Evolutionary conservation across 2,113 vertebrate genomes (phyloP).

Genomic region (Pogona vitticeps): DNA sequence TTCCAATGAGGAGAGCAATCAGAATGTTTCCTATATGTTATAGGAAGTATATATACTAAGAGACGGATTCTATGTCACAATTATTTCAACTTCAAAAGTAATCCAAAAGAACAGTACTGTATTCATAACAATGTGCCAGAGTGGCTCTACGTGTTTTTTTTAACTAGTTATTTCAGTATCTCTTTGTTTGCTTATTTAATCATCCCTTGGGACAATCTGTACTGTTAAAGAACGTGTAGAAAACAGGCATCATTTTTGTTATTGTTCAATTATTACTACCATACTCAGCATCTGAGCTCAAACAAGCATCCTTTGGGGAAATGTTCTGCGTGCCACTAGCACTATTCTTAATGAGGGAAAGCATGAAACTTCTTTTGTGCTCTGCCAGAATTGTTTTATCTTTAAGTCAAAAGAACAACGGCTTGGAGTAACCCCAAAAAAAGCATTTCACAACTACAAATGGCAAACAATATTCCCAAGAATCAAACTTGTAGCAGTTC

Average conservation of each 20-base stretch:
- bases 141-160: constrained; percentile 43
- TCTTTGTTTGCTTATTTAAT: constrained; percentile 72
- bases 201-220: constrained; percentile 71
- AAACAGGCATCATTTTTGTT: constrained; percentile 74
- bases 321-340: constrained; percentile 75
- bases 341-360: constrained; percentile 77
- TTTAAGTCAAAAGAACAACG: constrained; percentile 78
- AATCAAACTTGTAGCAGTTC: constrained; percentile 60
- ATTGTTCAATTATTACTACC: constrained; percentile 72
- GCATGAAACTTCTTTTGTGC: constrained; percentile 76
- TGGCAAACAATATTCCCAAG: constrained; percentile 74
- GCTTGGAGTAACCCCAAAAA: constrained; percentile 78
- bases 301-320: constrained; percentile 74
- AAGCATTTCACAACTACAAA: constrained; percentile 73
- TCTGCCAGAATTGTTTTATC: constrained; percentile 80
- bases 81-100: constrained; percentile 70
- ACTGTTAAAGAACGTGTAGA: constrained; percentile 73
- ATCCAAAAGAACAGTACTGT: constrained; percentile 62
- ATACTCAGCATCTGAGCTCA: constrained; percentile 67
- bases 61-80: constrained; percentile 65
- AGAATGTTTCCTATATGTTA: constrained; percentile 58
- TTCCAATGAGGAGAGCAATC: not conserved
- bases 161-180: constrained; percentile 75
- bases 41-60: constrained; percentile 20
- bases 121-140: constrained; percentile 62